phyloP scores from a whole-genome alignment of 2,888 invertebrate species.

The Acanthosepion pharaonis region DNA sequence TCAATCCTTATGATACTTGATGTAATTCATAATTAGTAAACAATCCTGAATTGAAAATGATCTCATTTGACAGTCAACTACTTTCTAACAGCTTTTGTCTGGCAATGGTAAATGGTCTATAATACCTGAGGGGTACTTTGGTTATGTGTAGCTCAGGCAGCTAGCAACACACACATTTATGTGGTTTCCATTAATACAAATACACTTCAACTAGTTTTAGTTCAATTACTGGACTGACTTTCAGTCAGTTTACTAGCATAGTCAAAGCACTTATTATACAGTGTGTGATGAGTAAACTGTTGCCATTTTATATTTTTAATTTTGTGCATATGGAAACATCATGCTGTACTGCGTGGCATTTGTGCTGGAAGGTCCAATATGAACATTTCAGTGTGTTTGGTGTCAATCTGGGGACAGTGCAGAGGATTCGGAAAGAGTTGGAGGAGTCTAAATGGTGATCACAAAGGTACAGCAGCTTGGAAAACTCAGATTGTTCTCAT shows the following conservation, averaged over 20 bases:
- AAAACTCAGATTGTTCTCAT: too few relatives aligned
- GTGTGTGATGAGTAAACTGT: too few relatives aligned
- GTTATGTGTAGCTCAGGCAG: neutral
- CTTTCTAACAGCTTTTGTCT: neutral
- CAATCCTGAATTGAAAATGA: neutral
- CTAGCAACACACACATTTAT: neutral
- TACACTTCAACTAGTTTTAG: neutral
- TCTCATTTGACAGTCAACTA: constrained; percentile 18
- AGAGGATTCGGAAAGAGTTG: too few relatives aligned
- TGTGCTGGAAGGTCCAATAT: too few relatives aligned
- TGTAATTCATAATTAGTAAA: neutral
- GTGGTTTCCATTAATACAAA: neutral
- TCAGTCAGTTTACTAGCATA: neutral
- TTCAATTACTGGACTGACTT: neutral
- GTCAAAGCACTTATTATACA: neutral
- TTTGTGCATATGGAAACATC: too few relatives aligned
- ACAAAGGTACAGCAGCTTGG: too few relatives aligned
- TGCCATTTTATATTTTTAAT: too few relatives aligned
- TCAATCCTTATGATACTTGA: neutral
- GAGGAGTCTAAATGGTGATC: too few relatives aligned
- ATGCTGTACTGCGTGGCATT: too few relatives aligned
- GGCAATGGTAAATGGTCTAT: neutral
- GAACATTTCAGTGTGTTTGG: too few relatives aligned
- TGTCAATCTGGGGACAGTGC: too few relatives aligned
- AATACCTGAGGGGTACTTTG: neutral